Percentiles rank a stretch among this genome's conserved stretches.
phyloP scores from a whole-genome alignment of 2,113 vertebrate genomes.

The Oryzias celebensis region DNA sequence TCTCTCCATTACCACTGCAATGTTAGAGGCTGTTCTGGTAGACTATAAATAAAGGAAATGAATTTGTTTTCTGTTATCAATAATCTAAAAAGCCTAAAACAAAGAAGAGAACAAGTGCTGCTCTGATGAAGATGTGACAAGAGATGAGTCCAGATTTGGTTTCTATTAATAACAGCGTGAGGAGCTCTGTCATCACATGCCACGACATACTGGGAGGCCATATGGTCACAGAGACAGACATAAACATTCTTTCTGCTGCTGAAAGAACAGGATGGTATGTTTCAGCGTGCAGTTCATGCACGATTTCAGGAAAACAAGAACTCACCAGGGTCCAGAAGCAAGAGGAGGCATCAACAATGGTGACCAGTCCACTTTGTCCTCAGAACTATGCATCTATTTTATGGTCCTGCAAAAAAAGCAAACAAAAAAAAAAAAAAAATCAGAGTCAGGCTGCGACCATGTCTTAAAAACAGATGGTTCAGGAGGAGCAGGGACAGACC shows the following conservation, averaged over 20 bases:
- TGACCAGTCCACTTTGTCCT: constrained; percentile 21
- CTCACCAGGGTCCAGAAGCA: constrained; percentile 51
- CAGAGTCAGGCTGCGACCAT: neutral
- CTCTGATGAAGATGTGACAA: neutral
- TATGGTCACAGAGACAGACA: constrained; percentile 62
- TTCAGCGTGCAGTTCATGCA: constrained; percentile 48
- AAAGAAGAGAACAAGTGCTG: neutral
- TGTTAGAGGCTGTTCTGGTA: neutral
- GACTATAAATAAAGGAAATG: no score
- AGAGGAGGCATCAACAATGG: constrained; percentile 10
- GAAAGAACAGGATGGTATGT: constrained; percentile 22
- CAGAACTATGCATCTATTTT: neutral
- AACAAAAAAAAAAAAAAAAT: neutral
- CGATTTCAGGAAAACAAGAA: constrained; percentile 23
- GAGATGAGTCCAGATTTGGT: constrained; percentile 28
- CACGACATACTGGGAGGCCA: constrained; percentile 60
- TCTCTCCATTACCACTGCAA: constrained; percentile 3
- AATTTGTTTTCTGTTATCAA: neutral
- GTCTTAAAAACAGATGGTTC: neutral
- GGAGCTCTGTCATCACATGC: constrained; percentile 35
- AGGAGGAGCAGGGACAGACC: constrained; percentile 10
- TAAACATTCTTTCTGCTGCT: constrained; percentile 31
- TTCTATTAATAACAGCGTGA: constrained; percentile 46
- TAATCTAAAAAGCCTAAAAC: neutral
- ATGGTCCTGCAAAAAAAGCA: neutral